Base-by-base conservation (phyloP, 1,140 invertebrate species). In the Drosophila leontia region DNA sequence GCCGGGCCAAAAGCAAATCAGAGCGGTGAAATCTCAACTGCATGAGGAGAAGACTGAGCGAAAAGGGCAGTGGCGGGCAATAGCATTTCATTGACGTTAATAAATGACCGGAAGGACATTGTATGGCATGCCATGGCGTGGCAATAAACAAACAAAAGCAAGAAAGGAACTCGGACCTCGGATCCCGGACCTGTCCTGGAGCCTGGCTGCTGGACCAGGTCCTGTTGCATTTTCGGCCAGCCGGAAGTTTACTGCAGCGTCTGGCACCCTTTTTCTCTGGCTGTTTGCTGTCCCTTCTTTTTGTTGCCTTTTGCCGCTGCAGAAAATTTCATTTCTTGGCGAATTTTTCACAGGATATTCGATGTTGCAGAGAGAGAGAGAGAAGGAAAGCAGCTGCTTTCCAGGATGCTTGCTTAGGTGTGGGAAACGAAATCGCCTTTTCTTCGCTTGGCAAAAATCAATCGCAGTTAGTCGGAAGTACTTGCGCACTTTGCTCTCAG, bases 51-150 rank as follows among this genome's bases (percentile, higher is more conserved):
- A 50, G 47, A 69, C 53, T 23, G 51, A 68, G 45, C 63, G 26
- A 47, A 23, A 39, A 64, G 71, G 37, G 64, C 68, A 74, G 72
- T 51, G 48, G 48, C 48, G 45, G 48, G 83, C 81, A 72, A 71
- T 72, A 60, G 67, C 81, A 72, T 90, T 90, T 76, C 85, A 90
- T 77, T 91, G 85, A 90, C 86, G 82, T 91, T 90, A 90, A 90
- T 90, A 90, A 90, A 90, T 85, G 85, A 86, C 85, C 85, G 86
- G 86, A 90, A 90, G 85, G 78, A 91, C 85, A 90, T 90, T 90
- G 86, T 82, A 91, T 85, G 82, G 86, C 69, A 74, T 86, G 78
- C 85, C 74, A 75, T 87, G 85, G 85, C 81, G 75, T 85, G 78
- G 86, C 85, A 82, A 85, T 90, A 88, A 88, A 88, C 85, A 85